A percentile compares a stretch with the other conserved stretches of the same genome.
phyloP scores from a whole-genome alignment of 2,888 invertebrate genomes.

The Emesis russula region DNA sequence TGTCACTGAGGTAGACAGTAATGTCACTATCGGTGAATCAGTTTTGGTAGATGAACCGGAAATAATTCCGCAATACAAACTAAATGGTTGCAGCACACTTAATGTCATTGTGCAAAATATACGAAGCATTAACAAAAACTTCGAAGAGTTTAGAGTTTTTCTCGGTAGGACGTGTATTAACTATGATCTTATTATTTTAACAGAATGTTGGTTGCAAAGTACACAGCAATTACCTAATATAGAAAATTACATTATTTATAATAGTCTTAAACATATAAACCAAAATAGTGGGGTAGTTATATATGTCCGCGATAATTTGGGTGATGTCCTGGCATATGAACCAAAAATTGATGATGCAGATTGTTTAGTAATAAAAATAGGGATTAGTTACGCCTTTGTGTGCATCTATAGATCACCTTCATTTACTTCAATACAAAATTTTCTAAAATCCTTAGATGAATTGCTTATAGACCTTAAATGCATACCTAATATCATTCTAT shows the following conservation, averaged over 20 bases:
- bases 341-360: neutral
- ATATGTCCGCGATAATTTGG: slow-evolving; percentile 40
- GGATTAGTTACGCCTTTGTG: slow-evolving; percentile 10
- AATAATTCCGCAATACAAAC: neutral
- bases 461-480: slow-evolving; percentile 26
- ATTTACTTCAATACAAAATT: neutral
- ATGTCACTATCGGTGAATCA: neutral
- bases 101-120: neutral
- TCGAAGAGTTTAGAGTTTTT: slow-evolving; percentile 36
- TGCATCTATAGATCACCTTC: slow-evolving; percentile 56
- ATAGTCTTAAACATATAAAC: slow-evolving; percentile 34
- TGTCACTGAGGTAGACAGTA: neutral
- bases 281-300: slow-evolving; percentile 48
- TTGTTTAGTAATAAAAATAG: neutral
- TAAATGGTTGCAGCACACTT: neutral
- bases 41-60: neutral
- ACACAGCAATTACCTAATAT: slow-evolving; percentile 33
- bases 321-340: neutral
- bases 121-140: slow-evolving; percentile 47
- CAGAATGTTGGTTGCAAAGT: slow-evolving; percentile 57
- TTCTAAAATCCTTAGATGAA: slow-evolving; percentile 31
- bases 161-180: slow-evolving; percentile 30
- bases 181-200: slow-evolving; percentile 51
- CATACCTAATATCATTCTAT: slow-evolving; percentile 41
- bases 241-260: slow-evolving; percentile 24